Base-by-base conservation (phyloP, 2,113 vertebrate genomes). In the Perca flavescens region DNA sequence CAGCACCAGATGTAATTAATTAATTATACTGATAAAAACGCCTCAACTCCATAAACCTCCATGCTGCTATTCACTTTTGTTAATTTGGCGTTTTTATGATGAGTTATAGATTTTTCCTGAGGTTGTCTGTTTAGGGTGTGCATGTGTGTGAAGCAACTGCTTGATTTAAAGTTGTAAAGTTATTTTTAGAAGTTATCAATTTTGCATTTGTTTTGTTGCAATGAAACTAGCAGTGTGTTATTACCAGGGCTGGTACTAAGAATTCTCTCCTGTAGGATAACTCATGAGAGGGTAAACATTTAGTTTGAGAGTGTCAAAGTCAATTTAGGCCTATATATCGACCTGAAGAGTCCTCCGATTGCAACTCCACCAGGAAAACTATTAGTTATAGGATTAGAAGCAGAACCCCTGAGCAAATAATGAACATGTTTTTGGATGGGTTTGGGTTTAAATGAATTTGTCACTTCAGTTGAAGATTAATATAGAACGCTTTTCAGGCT, bases 1-100 rank as follows among this genome's bases (percentile, higher is more conserved):
- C 94, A 94, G 94, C 90, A 92, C 86, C 95, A 95, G 95, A 94
- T 95, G 94, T 94, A 95, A 91, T 94, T 93, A 90, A 94, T 94
- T 95, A 94, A 94, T 95, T 95, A 94, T 77, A 88, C 90, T 87
- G 93, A 94, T 93, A 92, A 94, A 94, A 94, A 89, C 47, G 69
- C 71, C 74, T 83, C 83, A 84, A 86, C 89, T 92, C 79, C 69
- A 84, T 88, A 89, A 91, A 91, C 77, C 82, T 67, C 71, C 79
- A 76, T 67, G 85, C 80, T 65, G 74, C 83, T 79, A 71, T 88
- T 84, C 83, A 81, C 91, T 86, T 94, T 88, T 92, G 92, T 90
- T 91, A 84, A 80, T 89, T 88, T 94, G 90, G 69, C 71, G 21
- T 83, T 87, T 90, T 84, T 87, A 91, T 78, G 82, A 90, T 80